phyloP scores from a whole-genome alignment of 1,140 invertebrate species.

The Eriocheir sinensis region DNA sequence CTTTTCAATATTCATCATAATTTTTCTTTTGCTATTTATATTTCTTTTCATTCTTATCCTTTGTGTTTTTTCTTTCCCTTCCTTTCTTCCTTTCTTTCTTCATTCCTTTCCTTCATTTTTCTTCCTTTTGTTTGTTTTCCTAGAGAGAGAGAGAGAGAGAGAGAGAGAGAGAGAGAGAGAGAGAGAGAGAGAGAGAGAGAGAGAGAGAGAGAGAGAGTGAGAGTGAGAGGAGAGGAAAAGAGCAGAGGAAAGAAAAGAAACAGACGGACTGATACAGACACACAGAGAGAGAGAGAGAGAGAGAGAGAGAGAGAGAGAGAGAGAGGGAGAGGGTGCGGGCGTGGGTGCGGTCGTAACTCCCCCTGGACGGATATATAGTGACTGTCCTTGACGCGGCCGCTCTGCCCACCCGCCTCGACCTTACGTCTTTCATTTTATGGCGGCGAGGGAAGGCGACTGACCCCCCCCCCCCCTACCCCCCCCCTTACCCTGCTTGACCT shows the following conservation, averaged over 20 bases:
- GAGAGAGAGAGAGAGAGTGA: too few relatives aligned
- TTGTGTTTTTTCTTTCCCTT: neutral
- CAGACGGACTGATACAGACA: too few relatives aligned
- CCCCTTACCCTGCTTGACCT: neutral
- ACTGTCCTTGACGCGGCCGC: slow-evolving; percentile 10
- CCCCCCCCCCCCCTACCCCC: neutral
- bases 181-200: neutral
- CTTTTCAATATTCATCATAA: too few relatives aligned
- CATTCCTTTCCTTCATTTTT: neutral
- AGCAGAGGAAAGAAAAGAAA: too few relatives aligned
- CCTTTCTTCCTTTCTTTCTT: neutral
- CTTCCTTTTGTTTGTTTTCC: neutral
- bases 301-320: neutral
- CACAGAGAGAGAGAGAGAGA: neutral
- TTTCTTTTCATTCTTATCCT: neutral
- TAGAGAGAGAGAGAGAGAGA: neutral
- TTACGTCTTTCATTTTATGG: slow-evolving; percentile 57
- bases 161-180: neutral
- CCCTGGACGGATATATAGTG: slow-evolving; percentile 58
- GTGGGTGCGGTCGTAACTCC: neutral
- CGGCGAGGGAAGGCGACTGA: neutral
- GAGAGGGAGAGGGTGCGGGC: neutral
- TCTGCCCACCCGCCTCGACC: neutral
- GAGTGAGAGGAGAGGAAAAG: too few relatives aligned
- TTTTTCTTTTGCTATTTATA: neutral